A percentile compares a stretch with the other conserved stretches of the same genome.
Conservation (phyloP, 2,113 vertebrate genomes). For the Thryonomys swinderianus region DNA sequence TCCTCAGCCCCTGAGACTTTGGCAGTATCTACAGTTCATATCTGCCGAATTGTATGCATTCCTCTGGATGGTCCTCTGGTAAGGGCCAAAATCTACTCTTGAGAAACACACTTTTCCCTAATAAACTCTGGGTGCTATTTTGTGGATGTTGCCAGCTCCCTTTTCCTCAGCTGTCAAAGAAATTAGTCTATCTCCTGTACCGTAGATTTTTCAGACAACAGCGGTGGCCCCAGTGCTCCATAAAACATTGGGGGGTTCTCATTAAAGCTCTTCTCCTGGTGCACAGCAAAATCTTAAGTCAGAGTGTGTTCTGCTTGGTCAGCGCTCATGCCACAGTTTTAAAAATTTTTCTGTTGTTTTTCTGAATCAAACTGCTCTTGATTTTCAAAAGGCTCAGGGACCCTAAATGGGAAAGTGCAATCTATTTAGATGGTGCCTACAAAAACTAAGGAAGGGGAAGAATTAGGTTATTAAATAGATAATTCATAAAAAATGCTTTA, state of each 20-base stretch:
- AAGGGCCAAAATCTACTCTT: not conserved
- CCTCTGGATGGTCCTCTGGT: not conserved
- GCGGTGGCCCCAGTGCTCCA: not conserved
- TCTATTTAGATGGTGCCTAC: not conserved
- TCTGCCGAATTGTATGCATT: not conserved
- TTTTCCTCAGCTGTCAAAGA: conserved; percentile 36
- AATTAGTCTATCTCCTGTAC: not conserved
- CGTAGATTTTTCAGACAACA: not conserved
- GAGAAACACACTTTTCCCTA: conserved; percentile 1
- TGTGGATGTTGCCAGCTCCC: not conserved
- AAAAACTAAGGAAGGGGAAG: conserved; percentile 53
- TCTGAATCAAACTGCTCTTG: conserved; percentile 11
- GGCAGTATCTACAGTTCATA: not conserved
- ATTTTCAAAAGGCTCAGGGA: conserved; percentile 43
- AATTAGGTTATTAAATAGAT: conserved; percentile 30
- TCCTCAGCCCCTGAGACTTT: conserved; percentile 7
- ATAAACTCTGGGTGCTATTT: not conserved
- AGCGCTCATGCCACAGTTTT: not conserved
- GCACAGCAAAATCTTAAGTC: not conserved
- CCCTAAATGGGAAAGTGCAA: conserved; percentile 11
- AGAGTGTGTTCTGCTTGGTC: conserved; percentile 15
- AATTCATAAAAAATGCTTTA: conserved; percentile 40
- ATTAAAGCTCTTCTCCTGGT: conserved; percentile 28
- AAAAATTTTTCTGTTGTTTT: conserved; percentile 30
- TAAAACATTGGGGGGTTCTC: not conserved